phyloP scores from a whole-genome alignment of 2,888 invertebrate species.

The Gandaritis pyraliata region DNA sequence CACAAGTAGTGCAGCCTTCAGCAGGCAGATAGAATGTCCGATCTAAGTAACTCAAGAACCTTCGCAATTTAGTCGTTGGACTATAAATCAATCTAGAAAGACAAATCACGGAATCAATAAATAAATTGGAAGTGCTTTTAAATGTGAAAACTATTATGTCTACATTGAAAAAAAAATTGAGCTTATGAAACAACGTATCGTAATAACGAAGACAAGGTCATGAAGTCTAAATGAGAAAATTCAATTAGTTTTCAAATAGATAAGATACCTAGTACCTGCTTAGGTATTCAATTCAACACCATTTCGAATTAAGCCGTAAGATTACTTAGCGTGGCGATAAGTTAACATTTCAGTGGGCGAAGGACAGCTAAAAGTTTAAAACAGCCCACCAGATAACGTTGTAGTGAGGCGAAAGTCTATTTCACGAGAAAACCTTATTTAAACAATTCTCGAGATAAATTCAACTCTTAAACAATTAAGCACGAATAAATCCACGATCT shows the following conservation, averaged over 20 bases:
- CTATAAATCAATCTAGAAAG: conserved; percentile 39
- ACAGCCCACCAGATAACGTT: not conserved
- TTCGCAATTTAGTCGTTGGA: conserved; percentile 61
- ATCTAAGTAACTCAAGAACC: conserved; percentile 63
- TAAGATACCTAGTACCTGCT: too few relatives aligned
- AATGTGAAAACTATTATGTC: conserved; percentile 19
- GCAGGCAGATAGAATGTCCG: conserved; percentile 65
- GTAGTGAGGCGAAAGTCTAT: not conserved
- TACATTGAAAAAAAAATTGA: too few relatives aligned
- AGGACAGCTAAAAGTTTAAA: not conserved
- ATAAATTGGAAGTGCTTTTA: conserved; percentile 25
- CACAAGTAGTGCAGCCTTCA: conserved; percentile 63
- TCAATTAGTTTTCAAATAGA: too few relatives aligned
- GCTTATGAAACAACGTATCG: too few relatives aligned
- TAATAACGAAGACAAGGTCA: too few relatives aligned
- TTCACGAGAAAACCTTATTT: conserved; percentile 6
- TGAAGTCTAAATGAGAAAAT: too few relatives aligned
- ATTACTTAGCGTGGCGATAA: not conserved
- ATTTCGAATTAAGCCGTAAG: not conserved
- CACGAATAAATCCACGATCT: conserved; percentile 14
- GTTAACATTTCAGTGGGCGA: not conserved
- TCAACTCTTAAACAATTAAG: conserved; percentile 20
- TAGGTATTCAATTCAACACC: too few relatives aligned
- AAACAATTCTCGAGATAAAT: conserved; percentile 15
- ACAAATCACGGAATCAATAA: conserved; percentile 32